Conservation (phyloP, 64 coral and sea anemone species). For the Montipora cactus region DNA sequence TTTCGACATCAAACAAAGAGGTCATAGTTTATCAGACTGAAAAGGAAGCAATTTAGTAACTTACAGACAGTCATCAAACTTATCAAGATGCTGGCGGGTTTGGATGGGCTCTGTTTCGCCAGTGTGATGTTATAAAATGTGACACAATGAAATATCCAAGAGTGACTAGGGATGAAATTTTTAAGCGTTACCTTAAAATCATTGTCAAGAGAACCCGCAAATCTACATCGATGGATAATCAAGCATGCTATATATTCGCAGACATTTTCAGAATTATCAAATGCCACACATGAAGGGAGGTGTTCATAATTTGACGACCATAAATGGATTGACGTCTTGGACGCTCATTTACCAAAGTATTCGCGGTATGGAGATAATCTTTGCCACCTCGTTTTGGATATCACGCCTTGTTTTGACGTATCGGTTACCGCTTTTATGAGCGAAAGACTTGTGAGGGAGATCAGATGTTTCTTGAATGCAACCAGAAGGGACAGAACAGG, state of each 20-base stretch:
- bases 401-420: slow-evolving; percentile 4
- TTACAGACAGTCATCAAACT: neutral
- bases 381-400: neutral
- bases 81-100: neutral
- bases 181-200: too few species aligned
- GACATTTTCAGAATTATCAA: neutral
- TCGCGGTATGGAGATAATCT: slow-evolving; percentile 8
- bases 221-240: too few species aligned
- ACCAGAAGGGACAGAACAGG: neutral
- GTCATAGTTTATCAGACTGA: slow-evolving; percentile 7
- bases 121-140: neutral
- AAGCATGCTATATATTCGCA: neutral
- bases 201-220: too few species aligned
- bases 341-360: neutral
- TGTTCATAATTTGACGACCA: neutral
- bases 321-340: neutral
- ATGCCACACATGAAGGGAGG: neutral
- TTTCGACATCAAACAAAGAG: neutral
- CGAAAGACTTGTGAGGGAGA: neutral
- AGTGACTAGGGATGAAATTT: too few species aligned
- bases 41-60: neutral
- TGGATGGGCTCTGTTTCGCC: neutral
- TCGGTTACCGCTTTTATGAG: neutral
- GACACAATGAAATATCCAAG: neutral
- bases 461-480: neutral